These are phyloP conservation scores for Tapera naevia DNA, from an alignment of 2,797 vertebrate genomes.

Conservation along the genomic window DNA sequence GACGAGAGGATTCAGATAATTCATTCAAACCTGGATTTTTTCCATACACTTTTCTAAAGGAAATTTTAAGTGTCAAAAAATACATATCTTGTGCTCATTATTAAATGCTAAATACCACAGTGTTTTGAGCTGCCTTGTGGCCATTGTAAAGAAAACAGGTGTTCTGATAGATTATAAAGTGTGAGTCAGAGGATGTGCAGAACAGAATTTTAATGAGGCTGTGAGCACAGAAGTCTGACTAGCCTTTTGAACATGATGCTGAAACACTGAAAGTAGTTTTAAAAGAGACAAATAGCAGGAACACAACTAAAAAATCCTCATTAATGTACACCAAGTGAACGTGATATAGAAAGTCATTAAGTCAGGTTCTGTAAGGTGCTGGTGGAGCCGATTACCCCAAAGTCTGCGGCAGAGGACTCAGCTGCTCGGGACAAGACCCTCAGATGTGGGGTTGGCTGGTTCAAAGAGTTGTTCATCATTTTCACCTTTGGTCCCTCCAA, in stretches of 20 bases:
- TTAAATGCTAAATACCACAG: slow-evolving; percentile 87
- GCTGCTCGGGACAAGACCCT: not conserved
- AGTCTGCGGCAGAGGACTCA: not conserved
- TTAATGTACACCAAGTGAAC: slow-evolving; percentile 69
- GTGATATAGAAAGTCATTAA: slow-evolving; percentile 63
- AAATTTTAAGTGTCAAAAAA: slow-evolving; percentile 86
- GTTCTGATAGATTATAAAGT: slow-evolving; percentile 87
- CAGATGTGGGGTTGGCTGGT: not conserved
- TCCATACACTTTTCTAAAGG: slow-evolving; percentile 76
- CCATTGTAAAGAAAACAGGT: slow-evolving; percentile 89
- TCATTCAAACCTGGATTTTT: slow-evolving; percentile 76
- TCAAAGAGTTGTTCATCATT: not conserved
- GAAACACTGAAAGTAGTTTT: slow-evolving; percentile 79
- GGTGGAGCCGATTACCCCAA: not conserved
- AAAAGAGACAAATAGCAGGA: slow-evolving; percentile 75
- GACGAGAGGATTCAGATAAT: slow-evolving; percentile 67
- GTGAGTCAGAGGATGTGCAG: slow-evolving; percentile 82
- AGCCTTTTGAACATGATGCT: slow-evolving; percentile 81
- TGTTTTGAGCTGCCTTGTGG: slow-evolving; percentile 87
- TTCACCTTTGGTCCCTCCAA: not conserved
- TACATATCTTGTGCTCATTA: slow-evolving; percentile 86
- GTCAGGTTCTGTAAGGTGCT: not conserved
- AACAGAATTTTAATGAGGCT: slow-evolving; percentile 84
- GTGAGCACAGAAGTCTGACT: slow-evolving; percentile 77
- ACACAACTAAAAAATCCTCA: slow-evolving; percentile 71